phyloP scores from a whole-genome alignment of 2,888 invertebrate genomes.

The Ochlodes sylvanus region DNA sequence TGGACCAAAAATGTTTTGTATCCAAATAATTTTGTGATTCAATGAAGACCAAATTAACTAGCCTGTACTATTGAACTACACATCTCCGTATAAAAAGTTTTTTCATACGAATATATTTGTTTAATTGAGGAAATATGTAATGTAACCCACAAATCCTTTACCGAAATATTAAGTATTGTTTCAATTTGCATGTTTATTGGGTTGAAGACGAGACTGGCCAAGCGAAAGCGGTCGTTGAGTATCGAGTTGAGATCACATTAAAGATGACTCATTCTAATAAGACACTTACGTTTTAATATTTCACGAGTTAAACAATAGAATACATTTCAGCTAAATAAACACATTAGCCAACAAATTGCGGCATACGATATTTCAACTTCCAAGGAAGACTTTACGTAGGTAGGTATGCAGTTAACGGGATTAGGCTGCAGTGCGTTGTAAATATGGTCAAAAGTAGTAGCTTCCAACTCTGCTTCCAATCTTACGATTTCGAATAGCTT shows the following conservation, averaged over 20 bases:
- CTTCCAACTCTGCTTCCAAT: not conserved
- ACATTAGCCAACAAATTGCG: constrained; percentile 63
- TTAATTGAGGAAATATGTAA: too few species aligned
- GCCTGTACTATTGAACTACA: too few species aligned
- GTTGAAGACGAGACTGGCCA: not conserved
- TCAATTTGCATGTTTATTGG: constrained; percentile 12
- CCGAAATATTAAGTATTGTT: not conserved
- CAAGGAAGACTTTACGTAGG: constrained; percentile 29
- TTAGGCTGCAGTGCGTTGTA: not conserved
- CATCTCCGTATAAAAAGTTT: too few species aligned
- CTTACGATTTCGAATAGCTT: too few species aligned
- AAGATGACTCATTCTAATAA: constrained; percentile 48
- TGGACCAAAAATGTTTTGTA: too few species aligned
- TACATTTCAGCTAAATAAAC: constrained; percentile 35
- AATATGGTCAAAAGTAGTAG: not conserved
- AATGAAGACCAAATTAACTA: too few species aligned
- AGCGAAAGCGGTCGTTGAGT: constrained; percentile 15
- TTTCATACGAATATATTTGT: too few species aligned
- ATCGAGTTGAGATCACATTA: constrained; percentile 39
- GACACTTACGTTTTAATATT: constrained; percentile 20
- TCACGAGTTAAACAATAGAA: constrained; percentile 7
- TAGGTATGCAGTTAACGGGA: constrained; percentile 53
- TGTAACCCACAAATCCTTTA: too few species aligned
- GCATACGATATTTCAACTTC: constrained; percentile 53
- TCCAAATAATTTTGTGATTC: too few species aligned